phyloP scores from a whole-genome alignment of 2,113 vertebrate genomes.

The Xenopus laevis region DNA sequence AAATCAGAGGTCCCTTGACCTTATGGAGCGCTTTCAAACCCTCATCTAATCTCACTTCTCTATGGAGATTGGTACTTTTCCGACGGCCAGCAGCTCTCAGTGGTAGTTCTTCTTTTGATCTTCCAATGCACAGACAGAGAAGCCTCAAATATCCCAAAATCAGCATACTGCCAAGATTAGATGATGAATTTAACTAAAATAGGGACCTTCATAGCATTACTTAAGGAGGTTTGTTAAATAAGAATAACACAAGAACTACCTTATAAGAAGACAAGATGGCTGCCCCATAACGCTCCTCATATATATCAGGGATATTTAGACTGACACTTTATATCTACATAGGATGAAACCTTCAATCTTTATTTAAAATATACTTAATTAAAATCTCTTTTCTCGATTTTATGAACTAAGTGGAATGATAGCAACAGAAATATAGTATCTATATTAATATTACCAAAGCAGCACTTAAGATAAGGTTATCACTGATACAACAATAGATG shows the following conservation, averaged over 20 bases:
- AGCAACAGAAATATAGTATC: no score
- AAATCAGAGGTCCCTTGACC: constrained; percentile 44
- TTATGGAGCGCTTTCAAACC: constrained; percentile 42
- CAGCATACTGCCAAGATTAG: constrained; percentile 11
- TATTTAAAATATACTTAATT: no score
- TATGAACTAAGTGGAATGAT: no score
- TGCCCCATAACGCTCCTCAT: background rate
- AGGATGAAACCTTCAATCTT: no score
- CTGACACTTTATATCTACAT: no score
- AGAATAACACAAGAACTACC: background rate
- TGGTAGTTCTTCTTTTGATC: constrained; percentile 45
- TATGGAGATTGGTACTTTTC: constrained; percentile 40
- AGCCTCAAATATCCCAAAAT: constrained; percentile 34
- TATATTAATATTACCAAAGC: no score
- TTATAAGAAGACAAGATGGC: background rate
- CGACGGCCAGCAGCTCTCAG: constrained; percentile 39
- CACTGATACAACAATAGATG: no score
- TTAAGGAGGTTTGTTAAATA: background rate
- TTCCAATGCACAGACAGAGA: constrained; percentile 33
- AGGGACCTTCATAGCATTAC: constrained; percentile 1
- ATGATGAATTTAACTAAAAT: constrained; percentile 16
- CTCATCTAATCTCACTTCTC: constrained; percentile 44
- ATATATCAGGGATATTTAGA: background rate
- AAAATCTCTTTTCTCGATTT: no score
- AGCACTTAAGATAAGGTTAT: no score